Evolutionary conservation across 2,888 invertebrate genomes (phyloP).

Genomic region (Drosophila koepferae): DNA sequence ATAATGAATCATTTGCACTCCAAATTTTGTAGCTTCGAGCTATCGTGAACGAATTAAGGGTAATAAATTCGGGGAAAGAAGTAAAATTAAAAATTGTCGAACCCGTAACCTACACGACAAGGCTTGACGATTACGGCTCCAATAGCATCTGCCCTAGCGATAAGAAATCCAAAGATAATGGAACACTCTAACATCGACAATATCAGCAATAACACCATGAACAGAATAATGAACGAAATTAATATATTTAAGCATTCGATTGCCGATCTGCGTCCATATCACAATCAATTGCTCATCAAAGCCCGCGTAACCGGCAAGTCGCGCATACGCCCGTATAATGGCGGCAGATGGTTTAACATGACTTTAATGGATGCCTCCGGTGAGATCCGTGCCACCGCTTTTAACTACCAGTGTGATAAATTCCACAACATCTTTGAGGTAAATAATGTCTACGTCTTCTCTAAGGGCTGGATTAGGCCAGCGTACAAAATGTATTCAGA

Average conservation of each 20-base stretch:
- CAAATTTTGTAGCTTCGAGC: constrained; percentile 88
- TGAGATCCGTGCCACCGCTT: constrained; percentile 96
- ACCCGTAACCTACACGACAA: constrained; percentile 88
- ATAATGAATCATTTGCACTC: constrained; percentile 21
- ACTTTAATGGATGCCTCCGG: constrained; percentile 97
- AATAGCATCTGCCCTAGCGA: constrained; percentile 45
- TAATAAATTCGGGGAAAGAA: constrained; percentile 89
- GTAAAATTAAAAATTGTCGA: constrained; percentile 92
- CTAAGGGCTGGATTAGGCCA: constrained; percentile 93
- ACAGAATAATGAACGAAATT: not conserved
- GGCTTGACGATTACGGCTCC: constrained; percentile 33
- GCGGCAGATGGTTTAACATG: constrained; percentile 96
- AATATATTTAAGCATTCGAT: constrained; percentile 86
- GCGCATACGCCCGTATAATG: constrained; percentile 89
- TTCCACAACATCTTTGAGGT: constrained; percentile 95
- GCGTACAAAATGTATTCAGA: constrained; percentile 95
- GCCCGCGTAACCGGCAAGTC: constrained; percentile 94
- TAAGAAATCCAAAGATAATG: constrained; percentile 22
- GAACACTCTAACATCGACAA: constrained; percentile 32
- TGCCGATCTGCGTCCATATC: constrained; percentile 95
- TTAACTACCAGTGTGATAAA: constrained; percentile 94
- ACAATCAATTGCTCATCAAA: constrained; percentile 97
- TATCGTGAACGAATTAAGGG: constrained; percentile 92
- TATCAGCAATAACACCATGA: constrained; percentile 78
- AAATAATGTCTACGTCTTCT: constrained; percentile 94